A percentile compares a stretch with the other conserved stretches of the same genome.
Conservation (phyloP, 2,888 invertebrate genomes). For the Allygus modestus region DNA sequence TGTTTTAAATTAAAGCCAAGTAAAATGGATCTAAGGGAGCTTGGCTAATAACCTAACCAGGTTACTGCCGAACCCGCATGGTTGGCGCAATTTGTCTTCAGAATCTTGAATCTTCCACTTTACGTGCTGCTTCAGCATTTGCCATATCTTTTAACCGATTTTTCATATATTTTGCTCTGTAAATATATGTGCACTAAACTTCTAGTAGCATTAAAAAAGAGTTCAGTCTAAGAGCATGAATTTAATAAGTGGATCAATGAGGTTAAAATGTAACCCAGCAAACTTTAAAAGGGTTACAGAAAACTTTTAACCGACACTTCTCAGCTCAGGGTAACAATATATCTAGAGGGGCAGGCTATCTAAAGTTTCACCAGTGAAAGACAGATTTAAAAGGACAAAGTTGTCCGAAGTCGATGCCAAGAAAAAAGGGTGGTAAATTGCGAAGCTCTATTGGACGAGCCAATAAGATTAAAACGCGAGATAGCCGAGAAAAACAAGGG, state of each 20-base stretch:
- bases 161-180: background rate
- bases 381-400: conserved; percentile 37
- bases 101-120: background rate
- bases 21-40: background rate
- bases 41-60: conserved; percentile 9
- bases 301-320: background rate
- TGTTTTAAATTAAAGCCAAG: background rate
- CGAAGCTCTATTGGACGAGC: conserved; percentile 38
- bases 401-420: conserved; percentile 34
- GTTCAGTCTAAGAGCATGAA: no score
- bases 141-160: background rate
- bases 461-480: conserved; percentile 38
- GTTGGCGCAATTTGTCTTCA: background rate
- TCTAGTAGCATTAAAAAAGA: no score
- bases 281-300: background rate
- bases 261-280: no score
- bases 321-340: background rate
- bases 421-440: conserved; percentile 40
- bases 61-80: conserved; percentile 3
- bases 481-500: conserved; percentile 31
- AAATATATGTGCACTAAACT: no score
- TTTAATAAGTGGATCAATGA: no score
- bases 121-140: background rate
- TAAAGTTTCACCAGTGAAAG: conserved; percentile 25
- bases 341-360: conserved; percentile 22